Evolutionary conservation across 2,888 invertebrate species (phyloP), one percentile per base, ranked within the genome.

Genomic region (Apocheima hispidaria): DNA sequence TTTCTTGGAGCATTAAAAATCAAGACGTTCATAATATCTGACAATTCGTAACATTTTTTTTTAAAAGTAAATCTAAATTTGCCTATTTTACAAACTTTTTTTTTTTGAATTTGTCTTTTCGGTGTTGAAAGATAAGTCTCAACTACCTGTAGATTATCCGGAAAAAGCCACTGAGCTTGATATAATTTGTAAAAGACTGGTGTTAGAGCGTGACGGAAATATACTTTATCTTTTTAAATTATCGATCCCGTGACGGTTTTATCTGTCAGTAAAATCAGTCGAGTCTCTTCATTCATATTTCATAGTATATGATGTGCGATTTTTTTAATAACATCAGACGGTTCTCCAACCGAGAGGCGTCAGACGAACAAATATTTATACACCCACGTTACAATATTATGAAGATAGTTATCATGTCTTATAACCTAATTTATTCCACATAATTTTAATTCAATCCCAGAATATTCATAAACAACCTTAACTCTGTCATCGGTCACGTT

Each of bases 401-500:
- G 77, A 82, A 80, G 78, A 82, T 81, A 81, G 79, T 77, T 68
- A 78, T 79, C 78, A 65, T 81, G 83, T 82, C 80, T 73, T 76
- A 76, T 80, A 75, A 74, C 74, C 79, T 82, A 84, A 88, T 88
- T 85, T 88, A 89, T 87, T 75, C 73, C 73, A 75, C 81, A 77
- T 83, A 83, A 85, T 85, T 84, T 84, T 84, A 83, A 86, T 87
- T 84, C 82, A 78, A 82, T 82, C 79, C 69, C 60, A 67, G 79
- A 80, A 77, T 79, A 81, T 81, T 86, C 88, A 85, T 88, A 90
- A 90, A 88, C 85, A 88, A 83, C 82, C 83, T 84, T 90, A 90
- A 89, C 79, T 90, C 90, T 91, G 91, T 92, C 92, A 88, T 87
- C 91, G 82, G 84, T 82, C 82, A 83, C 82, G 82, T 83, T 74